Percentiles rank a stretch among this genome's conserved stretches.
Conservation (phyloP, 1,140 invertebrate genomes). For the Caenorhabditis tropicalis region DNA sequence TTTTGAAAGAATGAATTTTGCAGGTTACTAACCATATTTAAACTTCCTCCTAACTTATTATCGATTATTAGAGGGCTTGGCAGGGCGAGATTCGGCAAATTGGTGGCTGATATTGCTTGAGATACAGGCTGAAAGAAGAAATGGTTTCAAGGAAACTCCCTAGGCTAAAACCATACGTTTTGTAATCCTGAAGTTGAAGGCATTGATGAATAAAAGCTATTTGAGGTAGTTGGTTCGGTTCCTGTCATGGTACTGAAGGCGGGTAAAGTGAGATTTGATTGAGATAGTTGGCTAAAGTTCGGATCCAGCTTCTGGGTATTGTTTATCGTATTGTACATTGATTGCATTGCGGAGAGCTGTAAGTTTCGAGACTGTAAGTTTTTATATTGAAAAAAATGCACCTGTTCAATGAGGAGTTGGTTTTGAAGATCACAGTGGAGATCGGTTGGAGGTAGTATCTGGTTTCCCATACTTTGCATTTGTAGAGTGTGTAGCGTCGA, state of each 20-base stretch:
- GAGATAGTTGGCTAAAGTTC: neutral
- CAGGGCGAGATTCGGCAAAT: neutral
- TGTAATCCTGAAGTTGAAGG: slow-evolving; percentile 13
- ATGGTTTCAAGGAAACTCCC: neutral
- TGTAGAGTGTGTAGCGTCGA: neutral
- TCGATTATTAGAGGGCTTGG: neutral
- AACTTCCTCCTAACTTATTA: neutral
- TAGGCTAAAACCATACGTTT: neutral
- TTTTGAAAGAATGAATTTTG: neutral
- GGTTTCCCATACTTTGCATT: slow-evolving; percentile 29
- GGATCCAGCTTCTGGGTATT: neutral
- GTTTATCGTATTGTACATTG: slow-evolving; percentile 11
- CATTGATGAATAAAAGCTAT: neutral
- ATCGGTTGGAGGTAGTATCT: neutral
- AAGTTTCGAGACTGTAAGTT: too few relatives aligned
- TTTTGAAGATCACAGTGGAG: neutral
- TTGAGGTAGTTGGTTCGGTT: slow-evolving; percentile 29
- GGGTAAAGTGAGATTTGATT: neutral
- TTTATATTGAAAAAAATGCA: neutral
- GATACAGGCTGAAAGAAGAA: neutral
- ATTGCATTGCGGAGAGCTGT: slow-evolving; percentile 8
- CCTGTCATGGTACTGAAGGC: neutral
- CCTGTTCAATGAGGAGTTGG: neutral
- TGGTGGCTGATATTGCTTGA: neutral
- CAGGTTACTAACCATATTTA: neutral